A percentile compares a stretch with the other conserved stretches of the same genome.
phyloP scores from a whole-genome alignment of 1,140 invertebrate species.

The Chironomus striatipennis region DNA sequence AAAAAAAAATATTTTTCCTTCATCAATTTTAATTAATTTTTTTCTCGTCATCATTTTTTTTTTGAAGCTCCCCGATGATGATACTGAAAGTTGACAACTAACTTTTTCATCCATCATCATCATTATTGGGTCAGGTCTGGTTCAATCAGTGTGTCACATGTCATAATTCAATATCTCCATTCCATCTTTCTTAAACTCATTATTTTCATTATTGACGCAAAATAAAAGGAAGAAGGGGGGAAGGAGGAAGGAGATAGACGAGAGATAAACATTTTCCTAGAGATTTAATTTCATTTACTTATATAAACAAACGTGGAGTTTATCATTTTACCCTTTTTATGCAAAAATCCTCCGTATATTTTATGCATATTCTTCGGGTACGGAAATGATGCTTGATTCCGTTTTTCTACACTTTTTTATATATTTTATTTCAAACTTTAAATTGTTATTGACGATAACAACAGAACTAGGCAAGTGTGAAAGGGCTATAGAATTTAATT shows the following conservation, averaged over 20 bases:
- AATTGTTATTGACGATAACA: background rate
- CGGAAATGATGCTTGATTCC: background rate
- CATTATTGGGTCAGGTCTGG: background rate
- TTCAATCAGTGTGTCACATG: background rate
- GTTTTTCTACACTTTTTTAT: background rate
- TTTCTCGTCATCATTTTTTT: no score
- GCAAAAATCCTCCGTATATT: background rate
- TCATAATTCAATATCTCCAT: slow-evolving; percentile 8
- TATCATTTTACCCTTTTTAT: slow-evolving; percentile 8
- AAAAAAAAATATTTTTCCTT: background rate
- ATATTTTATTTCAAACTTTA: background rate
- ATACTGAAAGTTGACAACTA: background rate
- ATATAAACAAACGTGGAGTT: background rate
- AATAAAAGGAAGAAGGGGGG: no score
- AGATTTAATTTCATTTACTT: background rate
- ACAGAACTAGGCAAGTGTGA: background rate
- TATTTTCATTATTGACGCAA: no score
- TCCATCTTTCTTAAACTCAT: background rate
- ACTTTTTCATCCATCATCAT: no score
- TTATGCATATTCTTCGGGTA: background rate
- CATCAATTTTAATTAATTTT: background rate
- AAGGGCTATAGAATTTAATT: slow-evolving; percentile 9
- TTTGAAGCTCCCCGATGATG: no score
- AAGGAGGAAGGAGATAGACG: no score
- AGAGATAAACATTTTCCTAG: no score